Evolutionary conservation across 2,113 vertebrate species (phyloP).

Genomic region (Micronycteris hirsuta): DNA sequence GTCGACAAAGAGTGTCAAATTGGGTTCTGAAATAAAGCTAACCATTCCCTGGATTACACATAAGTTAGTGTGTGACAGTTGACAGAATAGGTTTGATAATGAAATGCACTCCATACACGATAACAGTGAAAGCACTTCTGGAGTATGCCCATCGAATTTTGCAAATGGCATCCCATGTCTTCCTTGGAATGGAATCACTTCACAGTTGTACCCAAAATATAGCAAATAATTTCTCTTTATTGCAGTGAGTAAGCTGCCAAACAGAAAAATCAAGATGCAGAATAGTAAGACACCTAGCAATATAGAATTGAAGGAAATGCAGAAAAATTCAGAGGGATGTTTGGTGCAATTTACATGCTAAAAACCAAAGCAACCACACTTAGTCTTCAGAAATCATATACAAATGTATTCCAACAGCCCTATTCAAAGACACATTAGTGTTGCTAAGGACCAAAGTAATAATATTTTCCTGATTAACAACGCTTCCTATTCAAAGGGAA

Average conservation of each 20-base stretch:
- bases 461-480: background rate
- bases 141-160: slow-evolving; percentile 10
- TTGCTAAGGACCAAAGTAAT: background rate
- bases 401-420: background rate
- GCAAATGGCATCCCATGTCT: background rate
- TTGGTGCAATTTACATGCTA: background rate
- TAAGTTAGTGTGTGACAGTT: background rate
- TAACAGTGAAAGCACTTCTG: slow-evolving; percentile 26
- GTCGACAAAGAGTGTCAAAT: background rate
- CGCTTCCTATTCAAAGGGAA: background rate
- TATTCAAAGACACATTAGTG: background rate
- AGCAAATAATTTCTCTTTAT: slow-evolving; percentile 39
- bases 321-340: background rate
- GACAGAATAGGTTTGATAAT: slow-evolving; percentile 27
- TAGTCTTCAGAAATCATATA: background rate
- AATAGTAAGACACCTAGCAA: background rate
- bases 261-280: background rate
- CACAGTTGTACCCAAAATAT: slow-evolving; percentile 10
- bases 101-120: slow-evolving; percentile 42
- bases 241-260: too few relatives aligned
- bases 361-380: background rate
- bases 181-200: background rate
- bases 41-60: background rate
- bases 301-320: background rate
- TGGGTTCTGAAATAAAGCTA: background rate